Evolutionary conservation across 2,888 invertebrate genomes (phyloP).

Genomic region (Palloptera scutellata): DNA sequence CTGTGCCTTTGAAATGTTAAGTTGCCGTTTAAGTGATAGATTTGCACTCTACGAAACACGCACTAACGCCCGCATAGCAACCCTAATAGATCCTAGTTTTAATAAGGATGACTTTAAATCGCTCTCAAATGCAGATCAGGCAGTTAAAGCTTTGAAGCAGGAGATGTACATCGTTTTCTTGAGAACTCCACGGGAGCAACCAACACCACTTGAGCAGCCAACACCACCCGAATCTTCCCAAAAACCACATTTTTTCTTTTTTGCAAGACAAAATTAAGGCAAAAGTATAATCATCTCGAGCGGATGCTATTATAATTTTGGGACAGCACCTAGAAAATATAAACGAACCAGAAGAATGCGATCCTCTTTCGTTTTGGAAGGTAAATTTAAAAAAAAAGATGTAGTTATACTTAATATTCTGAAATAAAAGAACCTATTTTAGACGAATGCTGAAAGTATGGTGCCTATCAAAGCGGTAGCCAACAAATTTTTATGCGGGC

Average conservation of each 20-base stretch:
- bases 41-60: slow-evolving; percentile 21
- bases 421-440: slow-evolving; percentile 23
- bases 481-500: slow-evolving; percentile 17
- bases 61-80: slow-evolving; percentile 7
- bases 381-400: slow-evolving; percentile 19
- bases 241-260: slow-evolving; percentile 20
- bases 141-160: slow-evolving; percentile 17
- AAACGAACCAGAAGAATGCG: slow-evolving; percentile 15
- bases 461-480: slow-evolving; percentile 13
- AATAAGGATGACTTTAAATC: slow-evolving; percentile 12
- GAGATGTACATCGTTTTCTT: slow-evolving; percentile 18
- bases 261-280: slow-evolving; percentile 18
- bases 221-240: slow-evolving; percentile 13
- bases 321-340: neutral
- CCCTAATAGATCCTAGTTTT: slow-evolving; percentile 15
- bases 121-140: slow-evolving; percentile 18
- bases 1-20: slow-evolving; percentile 6
- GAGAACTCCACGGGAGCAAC: slow-evolving; percentile 7
- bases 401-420: slow-evolving; percentile 14
- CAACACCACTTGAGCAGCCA: slow-evolving; percentile 8
- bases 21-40: slow-evolving; percentile 16
- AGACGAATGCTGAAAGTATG: slow-evolving; percentile 25
- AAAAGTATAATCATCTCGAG: slow-evolving; percentile 1
- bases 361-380: slow-evolving; percentile 21
- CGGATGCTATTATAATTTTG: slow-evolving; percentile 10